A percentile compares a stretch with the other conserved stretches of the same genome.
Evolutionary conservation across 1,140 invertebrate genomes (phyloP).

Genomic region (Phocides pigmalion): DNA sequence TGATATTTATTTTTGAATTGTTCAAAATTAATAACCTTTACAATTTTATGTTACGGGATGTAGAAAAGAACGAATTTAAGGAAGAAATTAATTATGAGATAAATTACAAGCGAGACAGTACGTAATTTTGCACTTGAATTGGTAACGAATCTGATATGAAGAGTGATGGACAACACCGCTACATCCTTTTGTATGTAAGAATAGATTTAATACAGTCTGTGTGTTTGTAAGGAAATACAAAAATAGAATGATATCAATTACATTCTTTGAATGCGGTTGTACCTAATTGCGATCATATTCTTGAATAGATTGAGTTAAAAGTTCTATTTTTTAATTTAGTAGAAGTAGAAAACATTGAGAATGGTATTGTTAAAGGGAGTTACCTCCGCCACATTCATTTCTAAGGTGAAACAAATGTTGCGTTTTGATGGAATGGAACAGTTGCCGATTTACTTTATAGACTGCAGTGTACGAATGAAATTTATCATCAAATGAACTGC

Average conservation of each 20-base stretch:
- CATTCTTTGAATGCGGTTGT: neutral
- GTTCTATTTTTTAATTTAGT: too few relatives aligned
- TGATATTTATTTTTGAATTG: too few relatives aligned
- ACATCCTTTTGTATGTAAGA: constrained; percentile 15
- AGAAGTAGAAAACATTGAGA: too few relatives aligned
- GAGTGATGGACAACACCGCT: constrained; percentile 24
- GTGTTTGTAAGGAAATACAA: constrained; percentile 8
- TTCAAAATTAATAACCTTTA: too few relatives aligned
- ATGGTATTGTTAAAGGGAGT: too few relatives aligned
- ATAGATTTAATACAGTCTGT: constrained; percentile 25
- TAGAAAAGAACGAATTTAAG: neutral
- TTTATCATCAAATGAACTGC: too few relatives aligned
- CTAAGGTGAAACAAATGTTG: too few relatives aligned
- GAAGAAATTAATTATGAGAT: neutral
- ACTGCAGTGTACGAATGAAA: too few relatives aligned
- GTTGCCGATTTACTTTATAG: too few relatives aligned
- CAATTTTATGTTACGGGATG: neutral
- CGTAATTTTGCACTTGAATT: constrained; percentile 36
- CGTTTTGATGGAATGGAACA: too few relatives aligned
- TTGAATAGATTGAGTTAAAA: too few relatives aligned
- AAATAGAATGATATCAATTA: neutral
- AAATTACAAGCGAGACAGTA: neutral
- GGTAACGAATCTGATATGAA: constrained; percentile 16
- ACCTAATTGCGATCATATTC: neutral
- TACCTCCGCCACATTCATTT: too few relatives aligned